Evolutionary conservation across 2,797 vertebrate species (phyloP).

Genomic region (Distichodus sexfasciatus): DNA sequence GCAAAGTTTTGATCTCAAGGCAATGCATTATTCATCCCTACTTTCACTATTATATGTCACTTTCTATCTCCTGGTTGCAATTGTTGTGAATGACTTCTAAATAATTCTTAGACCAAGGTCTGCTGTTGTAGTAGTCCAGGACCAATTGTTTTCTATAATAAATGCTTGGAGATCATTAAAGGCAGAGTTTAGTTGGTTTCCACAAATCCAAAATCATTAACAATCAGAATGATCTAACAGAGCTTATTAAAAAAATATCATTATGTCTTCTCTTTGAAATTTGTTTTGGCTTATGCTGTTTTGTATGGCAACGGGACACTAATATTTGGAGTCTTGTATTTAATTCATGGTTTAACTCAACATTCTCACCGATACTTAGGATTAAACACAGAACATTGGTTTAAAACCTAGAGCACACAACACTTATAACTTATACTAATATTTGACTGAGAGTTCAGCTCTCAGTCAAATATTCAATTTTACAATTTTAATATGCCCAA

Average conservation of each 20-base stretch:
- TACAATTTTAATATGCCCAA: neutral
- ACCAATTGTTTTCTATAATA: neutral
- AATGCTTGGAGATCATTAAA: neutral
- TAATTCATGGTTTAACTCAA: too few relatives aligned
- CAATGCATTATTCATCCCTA: neutral
- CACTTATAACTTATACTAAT: too few relatives aligned
- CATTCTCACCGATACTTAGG: too few relatives aligned
- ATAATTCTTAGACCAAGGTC: neutral
- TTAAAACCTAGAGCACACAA: too few relatives aligned
- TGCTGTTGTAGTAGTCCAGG: neutral
- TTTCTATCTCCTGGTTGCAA: neutral
- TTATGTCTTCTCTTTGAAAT: neutral
- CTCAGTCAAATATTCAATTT: neutral
- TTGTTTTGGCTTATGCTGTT: neutral
- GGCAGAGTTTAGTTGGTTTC: neutral
- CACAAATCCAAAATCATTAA: conserved; percentile 5
- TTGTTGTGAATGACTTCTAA: neutral
- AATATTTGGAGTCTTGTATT: too few relatives aligned
- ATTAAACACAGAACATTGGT: too few relatives aligned
- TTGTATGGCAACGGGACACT: too few relatives aligned
- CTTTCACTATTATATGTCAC: neutral
- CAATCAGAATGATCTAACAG: neutral
- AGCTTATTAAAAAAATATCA: conserved; percentile 13
- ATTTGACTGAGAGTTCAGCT: too few relatives aligned
- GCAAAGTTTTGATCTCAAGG: neutral